A percentile compares a stretch with the other conserved stretches of the same genome.
Evolutionary conservation across 2,888 invertebrate genomes (phyloP).

Genomic region (Hirtodrosophila trivittata): DNA sequence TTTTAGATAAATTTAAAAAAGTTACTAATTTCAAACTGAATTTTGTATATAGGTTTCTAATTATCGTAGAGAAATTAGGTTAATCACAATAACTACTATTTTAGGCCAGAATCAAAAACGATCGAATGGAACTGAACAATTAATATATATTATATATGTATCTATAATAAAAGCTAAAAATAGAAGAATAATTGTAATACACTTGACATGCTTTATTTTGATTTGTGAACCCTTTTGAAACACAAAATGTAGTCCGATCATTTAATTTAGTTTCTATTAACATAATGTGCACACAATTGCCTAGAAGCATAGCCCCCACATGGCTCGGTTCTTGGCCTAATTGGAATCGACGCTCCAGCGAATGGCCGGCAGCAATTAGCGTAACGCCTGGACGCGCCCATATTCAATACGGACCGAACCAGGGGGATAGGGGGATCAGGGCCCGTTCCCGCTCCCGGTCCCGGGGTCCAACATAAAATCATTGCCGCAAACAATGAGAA

Average conservation of each 20-base stretch:
- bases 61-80: too few species aligned
- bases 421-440: neutral
- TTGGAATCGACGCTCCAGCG: constrained; percentile 56
- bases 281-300: constrained; percentile 42
- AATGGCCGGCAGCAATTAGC: constrained; percentile 60
- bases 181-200: too few species aligned
- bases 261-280: constrained; percentile 49
- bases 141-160: too few species aligned
- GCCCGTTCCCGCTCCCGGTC: neutral
- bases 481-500: constrained; percentile 60
- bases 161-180: too few species aligned
- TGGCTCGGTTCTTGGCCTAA: constrained; percentile 51
- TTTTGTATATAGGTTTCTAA: too few species aligned
- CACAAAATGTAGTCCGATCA: constrained; percentile 29
- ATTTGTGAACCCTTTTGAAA: constrained; percentile 24
- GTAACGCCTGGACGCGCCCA: constrained; percentile 61
- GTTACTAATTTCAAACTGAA: too few species aligned
- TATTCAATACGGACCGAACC: constrained; percentile 31
- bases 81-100: too few species aligned
- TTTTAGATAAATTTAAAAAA: too few species aligned
- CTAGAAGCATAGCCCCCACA: constrained; percentile 37
- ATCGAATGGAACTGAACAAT: too few species aligned
- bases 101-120: too few species aligned
- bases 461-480: constrained; percentile 41
- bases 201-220: neutral